Conservation (phyloP, 1,140 invertebrate species). For the Drosophila gunungcola region DNA sequence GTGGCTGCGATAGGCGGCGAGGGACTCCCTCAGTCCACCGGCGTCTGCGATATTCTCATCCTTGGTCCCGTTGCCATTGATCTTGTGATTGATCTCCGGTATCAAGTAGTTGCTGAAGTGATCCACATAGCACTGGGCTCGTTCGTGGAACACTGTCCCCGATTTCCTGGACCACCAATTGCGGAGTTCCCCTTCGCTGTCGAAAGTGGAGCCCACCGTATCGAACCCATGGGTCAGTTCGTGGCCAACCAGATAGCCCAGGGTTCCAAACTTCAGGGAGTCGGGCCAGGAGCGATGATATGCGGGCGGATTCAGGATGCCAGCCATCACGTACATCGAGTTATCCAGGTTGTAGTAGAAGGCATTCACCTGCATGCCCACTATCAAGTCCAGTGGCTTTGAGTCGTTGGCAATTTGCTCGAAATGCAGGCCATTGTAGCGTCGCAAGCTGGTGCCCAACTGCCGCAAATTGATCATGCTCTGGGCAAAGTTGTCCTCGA, state of each 20-base stretch:
- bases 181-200: constrained; percentile 37
- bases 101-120: constrained; percentile 86
- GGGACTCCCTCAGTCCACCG: constrained; percentile 95
- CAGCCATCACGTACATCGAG: constrained; percentile 87
- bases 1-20: constrained; percentile 89
- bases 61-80: constrained; percentile 88
- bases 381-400: constrained; percentile 64
- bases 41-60: constrained; percentile 92
- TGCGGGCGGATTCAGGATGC: constrained; percentile 97
- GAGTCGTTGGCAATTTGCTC: constrained; percentile 38
- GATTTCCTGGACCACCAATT: constrained; percentile 83
- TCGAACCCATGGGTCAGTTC: constrained; percentile 80
- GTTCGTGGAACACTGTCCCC: constrained; percentile 61
- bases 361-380: constrained; percentile 75
- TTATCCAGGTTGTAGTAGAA: constrained; percentile 80
- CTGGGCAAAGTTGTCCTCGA: constrained; percentile 36
- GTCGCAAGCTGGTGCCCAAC: constrained; percentile 34
- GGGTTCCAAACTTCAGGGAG: constrained; percentile 71
- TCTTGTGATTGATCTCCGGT: constrained; percentile 85
- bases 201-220: constrained; percentile 51
- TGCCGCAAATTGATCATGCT: constrained; percentile 53
- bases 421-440: constrained; percentile 57
- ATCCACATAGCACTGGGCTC: constrained; percentile 90
- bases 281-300: constrained; percentile 88
- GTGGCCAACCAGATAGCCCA: constrained; percentile 74